phyloP scores from a whole-genome alignment of 2,113 vertebrate species.

The Gila orcuttii region DNA sequence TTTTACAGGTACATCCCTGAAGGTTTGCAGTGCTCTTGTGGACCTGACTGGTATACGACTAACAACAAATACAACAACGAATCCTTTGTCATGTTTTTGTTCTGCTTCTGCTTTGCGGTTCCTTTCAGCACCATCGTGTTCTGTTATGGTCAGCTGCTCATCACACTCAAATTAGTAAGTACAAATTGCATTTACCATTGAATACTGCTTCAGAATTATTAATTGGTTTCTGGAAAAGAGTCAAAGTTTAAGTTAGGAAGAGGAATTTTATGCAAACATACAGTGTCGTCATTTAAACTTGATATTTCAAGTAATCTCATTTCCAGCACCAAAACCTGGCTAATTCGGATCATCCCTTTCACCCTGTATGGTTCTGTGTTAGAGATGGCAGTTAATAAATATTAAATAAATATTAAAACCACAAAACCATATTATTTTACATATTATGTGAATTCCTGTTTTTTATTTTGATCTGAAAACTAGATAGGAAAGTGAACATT shows the following conservation, averaged over 20 bases:
- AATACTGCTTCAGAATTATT: background rate
- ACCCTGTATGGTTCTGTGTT: slow-evolving; percentile 49
- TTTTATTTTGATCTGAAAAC: background rate
- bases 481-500: background rate
- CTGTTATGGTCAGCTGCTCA: slow-evolving; percentile 77
- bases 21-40: slow-evolving; percentile 78
- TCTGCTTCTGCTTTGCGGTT: slow-evolving; percentile 79
- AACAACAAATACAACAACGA: slow-evolving; percentile 80
- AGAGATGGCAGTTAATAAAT: slow-evolving; percentile 60
- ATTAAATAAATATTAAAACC: background rate
- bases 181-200: background rate
- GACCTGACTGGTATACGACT: slow-evolving; percentile 79
- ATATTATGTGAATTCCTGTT: background rate
- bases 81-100: slow-evolving; percentile 77
- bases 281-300: background rate
- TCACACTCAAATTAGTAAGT: slow-evolving; percentile 73
- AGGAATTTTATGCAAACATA: background rate
- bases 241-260: background rate
- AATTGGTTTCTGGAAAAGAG: background rate
- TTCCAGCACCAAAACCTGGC: slow-evolving; percentile 43
- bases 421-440: background rate
- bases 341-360: slow-evolving; percentile 66
- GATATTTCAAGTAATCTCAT: slow-evolving; percentile 23
- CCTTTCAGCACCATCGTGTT: slow-evolving; percentile 74
- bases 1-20: slow-evolving; percentile 77